Conservation (phyloP, 2,113 vertebrate genomes). For the Garra rufa region DNA sequence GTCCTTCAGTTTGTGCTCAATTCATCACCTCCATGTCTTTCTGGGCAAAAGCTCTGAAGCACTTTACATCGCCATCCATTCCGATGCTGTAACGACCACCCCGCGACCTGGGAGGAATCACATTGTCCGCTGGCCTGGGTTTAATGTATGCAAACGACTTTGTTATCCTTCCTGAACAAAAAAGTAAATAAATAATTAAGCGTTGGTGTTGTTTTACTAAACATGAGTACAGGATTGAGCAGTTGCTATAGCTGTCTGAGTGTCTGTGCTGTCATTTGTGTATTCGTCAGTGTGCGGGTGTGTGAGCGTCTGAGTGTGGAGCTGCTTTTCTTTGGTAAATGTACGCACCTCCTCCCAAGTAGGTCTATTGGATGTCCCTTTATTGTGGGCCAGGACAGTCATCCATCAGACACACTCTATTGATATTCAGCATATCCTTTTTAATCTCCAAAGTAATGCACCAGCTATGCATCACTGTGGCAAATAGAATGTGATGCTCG, state of each 20-base stretch:
- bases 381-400: constrained; percentile 62
- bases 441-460: constrained; percentile 80
- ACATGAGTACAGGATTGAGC: constrained; percentile 70
- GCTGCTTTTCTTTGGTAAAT: constrained; percentile 52
- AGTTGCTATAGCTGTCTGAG: constrained; percentile 64
- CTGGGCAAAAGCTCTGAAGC: constrained; percentile 73
- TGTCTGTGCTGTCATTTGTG: constrained; percentile 59
- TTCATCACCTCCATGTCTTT: constrained; percentile 56
- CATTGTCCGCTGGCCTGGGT: constrained; percentile 71
- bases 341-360: constrained; percentile 47
- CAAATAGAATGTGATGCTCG: constrained; percentile 74
- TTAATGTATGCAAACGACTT: constrained; percentile 79
- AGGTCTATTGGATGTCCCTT: constrained; percentile 56
- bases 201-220: constrained; percentile 61
- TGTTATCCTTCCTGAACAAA: constrained; percentile 66
- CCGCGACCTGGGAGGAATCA: constrained; percentile 66
- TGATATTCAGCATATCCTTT: constrained; percentile 76
- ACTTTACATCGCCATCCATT: constrained; percentile 76
- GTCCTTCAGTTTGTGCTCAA: constrained; percentile 62
- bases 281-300: constrained; percentile 51
- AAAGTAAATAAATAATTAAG: constrained; percentile 47
- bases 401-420: constrained; percentile 71
- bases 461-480: constrained; percentile 78
- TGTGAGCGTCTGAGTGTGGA: constrained; percentile 56
- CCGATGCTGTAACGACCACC: constrained; percentile 70